phyloP scores from a whole-genome alignment of 1,140 invertebrate genomes.

The Hormaphis cornu region DNA sequence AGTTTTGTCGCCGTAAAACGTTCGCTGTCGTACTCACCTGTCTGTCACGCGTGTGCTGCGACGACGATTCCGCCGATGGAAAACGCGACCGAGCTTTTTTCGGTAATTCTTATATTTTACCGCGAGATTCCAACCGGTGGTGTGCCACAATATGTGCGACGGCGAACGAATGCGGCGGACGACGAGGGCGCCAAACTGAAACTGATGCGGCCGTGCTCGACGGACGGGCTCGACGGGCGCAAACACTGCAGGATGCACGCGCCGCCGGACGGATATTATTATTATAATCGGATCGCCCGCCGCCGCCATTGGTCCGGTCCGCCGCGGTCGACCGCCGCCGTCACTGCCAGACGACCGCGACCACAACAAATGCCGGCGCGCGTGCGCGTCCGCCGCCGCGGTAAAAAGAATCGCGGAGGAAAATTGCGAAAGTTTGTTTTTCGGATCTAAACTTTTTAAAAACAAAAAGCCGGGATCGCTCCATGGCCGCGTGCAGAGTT shows the following conservation, averaged over 20 bases:
- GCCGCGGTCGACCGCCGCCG: background rate
- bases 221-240: background rate
- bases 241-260: too few relatives aligned
- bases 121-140: too few relatives aligned
- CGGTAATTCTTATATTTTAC: too few relatives aligned
- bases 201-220: background rate
- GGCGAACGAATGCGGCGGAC: background rate
- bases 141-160: background rate
- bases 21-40: too few relatives aligned
- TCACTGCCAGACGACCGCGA: constrained; percentile 24
- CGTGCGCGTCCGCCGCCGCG: background rate
- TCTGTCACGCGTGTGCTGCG: too few relatives aligned
- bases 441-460: too few relatives aligned
- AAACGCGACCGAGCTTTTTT: too few relatives aligned
- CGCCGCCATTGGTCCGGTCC: constrained; percentile 17
- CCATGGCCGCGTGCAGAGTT: too few relatives aligned
- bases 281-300: background rate
- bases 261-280: background rate
- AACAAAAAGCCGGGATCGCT: too few relatives aligned
- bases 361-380: constrained; percentile 25
- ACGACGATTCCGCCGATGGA: too few relatives aligned
- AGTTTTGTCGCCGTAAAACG: too few relatives aligned
- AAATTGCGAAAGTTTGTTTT: too few relatives aligned
- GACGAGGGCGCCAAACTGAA: background rate
- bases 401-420: background rate